Conservation (phyloP, 2,888 invertebrate genomes). For the Pocota personata region DNA sequence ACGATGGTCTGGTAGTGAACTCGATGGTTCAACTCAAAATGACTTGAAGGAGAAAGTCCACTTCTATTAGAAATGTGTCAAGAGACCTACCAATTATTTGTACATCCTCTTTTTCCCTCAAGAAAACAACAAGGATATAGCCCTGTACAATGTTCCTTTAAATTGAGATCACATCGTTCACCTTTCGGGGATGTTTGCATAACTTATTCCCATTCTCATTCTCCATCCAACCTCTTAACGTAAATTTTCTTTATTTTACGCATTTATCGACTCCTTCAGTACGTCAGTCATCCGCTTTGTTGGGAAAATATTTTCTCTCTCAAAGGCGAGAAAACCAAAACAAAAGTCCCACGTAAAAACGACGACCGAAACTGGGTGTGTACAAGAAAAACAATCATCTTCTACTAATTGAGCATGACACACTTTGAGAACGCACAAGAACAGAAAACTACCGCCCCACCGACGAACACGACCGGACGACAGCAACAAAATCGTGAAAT, state of each 20-base stretch:
- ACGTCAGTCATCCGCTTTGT: constrained; percentile 15
- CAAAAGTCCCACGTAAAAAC: constrained; percentile 8
- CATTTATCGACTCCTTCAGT: constrained; percentile 21
- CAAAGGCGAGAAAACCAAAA: not conserved
- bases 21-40: too few species aligned
- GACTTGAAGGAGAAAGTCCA: too few species aligned
- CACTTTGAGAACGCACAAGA: constrained; percentile 58
- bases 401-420: constrained; percentile 69
- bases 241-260: not conserved
- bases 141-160: not conserved
- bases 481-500: constrained; percentile 66
- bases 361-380: constrained; percentile 17
- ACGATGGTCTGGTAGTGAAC: too few species aligned
- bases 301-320: constrained; percentile 27
- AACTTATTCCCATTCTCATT: not conserved
- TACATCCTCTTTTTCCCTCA: not conserved
- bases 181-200: not conserved
- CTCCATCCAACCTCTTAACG: not conserved
- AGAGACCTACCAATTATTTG: not conserved
- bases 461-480: constrained; percentile 41
- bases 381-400: constrained; percentile 62
- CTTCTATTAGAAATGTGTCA: not conserved
- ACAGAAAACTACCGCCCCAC: constrained; percentile 4
- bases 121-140: not conserved
- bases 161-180: not conserved